Conservation (phyloP, 2,888 invertebrate species). For the Apodemia mormo region DNA sequence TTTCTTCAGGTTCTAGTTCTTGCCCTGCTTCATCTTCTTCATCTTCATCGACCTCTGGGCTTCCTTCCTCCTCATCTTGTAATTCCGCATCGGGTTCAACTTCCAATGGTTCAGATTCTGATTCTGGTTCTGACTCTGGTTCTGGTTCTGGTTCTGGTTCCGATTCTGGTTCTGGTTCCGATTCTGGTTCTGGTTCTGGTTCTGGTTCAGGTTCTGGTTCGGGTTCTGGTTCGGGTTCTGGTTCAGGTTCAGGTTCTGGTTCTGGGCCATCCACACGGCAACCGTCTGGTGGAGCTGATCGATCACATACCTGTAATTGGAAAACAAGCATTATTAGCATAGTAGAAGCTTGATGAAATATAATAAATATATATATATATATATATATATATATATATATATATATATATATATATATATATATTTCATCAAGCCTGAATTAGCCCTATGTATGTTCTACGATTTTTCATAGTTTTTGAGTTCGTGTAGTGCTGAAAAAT, state of each 20-base stretch:
- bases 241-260: slow-evolving; percentile 49
- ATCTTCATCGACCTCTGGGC: slow-evolving; percentile 38
- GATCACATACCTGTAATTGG: slow-evolving; percentile 64
- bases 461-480: too few relatives aligned
- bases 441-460: too few relatives aligned
- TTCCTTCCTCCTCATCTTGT: slow-evolving; percentile 64
- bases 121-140: slow-evolving; percentile 54
- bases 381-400: too few relatives aligned
- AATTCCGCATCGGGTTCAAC: slow-evolving; percentile 55
- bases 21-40: slow-evolving; percentile 45
- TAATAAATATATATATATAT: too few relatives aligned
- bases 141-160: slow-evolving; percentile 58
- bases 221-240: slow-evolving; percentile 64
- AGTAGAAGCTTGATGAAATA: too few relatives aligned
- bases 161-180: slow-evolving; percentile 53
- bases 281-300: slow-evolving; percentile 51
- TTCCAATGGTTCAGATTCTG: slow-evolving; percentile 59
- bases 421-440: too few relatives aligned
- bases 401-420: too few relatives aligned
- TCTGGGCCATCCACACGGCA: slow-evolving; percentile 55
- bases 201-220: slow-evolving; percentile 45
- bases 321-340: not conserved
- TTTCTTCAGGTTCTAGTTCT: slow-evolving; percentile 50
- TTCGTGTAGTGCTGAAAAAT: too few relatives aligned
- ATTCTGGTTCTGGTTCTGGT: slow-evolving; percentile 31